These are phyloP conservation scores for Spilogale gracilis DNA, from an alignment of 2,113 vertebrate species.

Conservation along the genomic window DNA sequence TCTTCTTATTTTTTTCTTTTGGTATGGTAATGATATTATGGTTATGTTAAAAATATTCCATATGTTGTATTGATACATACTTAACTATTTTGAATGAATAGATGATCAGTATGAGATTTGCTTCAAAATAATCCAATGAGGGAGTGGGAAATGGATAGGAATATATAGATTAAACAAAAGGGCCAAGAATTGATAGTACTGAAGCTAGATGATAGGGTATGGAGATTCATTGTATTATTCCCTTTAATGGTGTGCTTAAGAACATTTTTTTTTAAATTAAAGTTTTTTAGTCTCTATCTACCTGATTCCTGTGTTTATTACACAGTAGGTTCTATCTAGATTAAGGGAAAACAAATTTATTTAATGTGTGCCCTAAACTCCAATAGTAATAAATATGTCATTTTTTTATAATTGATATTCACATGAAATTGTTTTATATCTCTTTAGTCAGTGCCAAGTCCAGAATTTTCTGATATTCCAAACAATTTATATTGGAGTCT, in stretches of 20 bases:
- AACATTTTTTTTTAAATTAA: neutral
- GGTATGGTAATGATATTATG: neutral
- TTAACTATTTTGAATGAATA: constrained; percentile 8
- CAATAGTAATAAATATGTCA: neutral
- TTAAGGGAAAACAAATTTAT: constrained; percentile 16
- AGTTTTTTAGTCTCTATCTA: neutral
- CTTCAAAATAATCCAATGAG: neutral
- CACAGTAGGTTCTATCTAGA: neutral
- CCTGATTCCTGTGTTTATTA: neutral
- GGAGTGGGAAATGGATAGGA: neutral
- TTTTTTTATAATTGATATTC: neutral
- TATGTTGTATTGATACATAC: neutral
- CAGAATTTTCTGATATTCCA: constrained; percentile 60
- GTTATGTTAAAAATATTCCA: neutral
- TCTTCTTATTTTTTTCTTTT: constrained; percentile 4
- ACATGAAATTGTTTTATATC: neutral
- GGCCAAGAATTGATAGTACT: neutral
- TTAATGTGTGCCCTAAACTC: neutral
- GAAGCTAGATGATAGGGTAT: neutral
- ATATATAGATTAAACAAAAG: neutral
- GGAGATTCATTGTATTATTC: neutral
- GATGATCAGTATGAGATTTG: neutral
- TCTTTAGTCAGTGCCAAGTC: neutral
- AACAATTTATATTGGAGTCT: constrained; percentile 17
- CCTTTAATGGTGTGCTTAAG: neutral